Evolutionary conservation across 2,888 invertebrate genomes (phyloP).

Genomic region (Drosophila siamana): DNA sequence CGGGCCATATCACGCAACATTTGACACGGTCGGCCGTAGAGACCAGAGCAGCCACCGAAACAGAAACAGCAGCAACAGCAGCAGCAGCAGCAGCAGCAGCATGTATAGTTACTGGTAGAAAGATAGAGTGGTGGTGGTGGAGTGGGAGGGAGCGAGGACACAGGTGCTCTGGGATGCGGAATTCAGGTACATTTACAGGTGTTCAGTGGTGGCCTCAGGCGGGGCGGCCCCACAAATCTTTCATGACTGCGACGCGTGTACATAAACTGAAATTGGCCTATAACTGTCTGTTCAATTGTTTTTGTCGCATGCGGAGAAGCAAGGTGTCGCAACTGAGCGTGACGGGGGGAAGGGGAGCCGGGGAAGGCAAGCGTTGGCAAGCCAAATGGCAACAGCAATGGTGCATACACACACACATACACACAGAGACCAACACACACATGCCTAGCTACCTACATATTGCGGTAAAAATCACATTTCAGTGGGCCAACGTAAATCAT

Average conservation of each 20-base stretch:
- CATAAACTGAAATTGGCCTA: constrained; percentile 79
- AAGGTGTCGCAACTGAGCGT: constrained; percentile 8
- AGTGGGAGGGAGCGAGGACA: constrained; percentile 17
- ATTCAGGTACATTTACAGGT: constrained; percentile 46
- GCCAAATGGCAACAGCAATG: constrained; percentile 15
- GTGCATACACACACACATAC: constrained; percentile 68
- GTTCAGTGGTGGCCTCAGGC: constrained; percentile 38
- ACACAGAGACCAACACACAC: constrained; percentile 10
- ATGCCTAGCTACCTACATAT: constrained; percentile 61
- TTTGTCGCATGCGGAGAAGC: constrained; percentile 54
- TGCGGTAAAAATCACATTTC: constrained; percentile 81
- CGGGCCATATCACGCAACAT: constrained; percentile 78
- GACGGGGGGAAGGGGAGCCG: neutral
- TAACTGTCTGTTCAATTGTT: constrained; percentile 80
- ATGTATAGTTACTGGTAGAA: constrained; percentile 22
- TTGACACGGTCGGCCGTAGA: constrained; percentile 66
- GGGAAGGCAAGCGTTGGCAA: neutral
- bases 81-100: constrained; percentile 20
- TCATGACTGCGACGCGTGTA: constrained; percentile 76
- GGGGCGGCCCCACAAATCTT: constrained; percentile 70
- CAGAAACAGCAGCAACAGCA: constrained; percentile 19
- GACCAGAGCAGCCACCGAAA: constrained; percentile 30
- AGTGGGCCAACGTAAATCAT: constrained; percentile 73
- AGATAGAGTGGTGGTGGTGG: neutral
- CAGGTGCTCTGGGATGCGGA: constrained; percentile 21